Evolutionary conservation across 2,888 invertebrate genomes (phyloP).

Genomic region (Heliconius cydno): DNA sequence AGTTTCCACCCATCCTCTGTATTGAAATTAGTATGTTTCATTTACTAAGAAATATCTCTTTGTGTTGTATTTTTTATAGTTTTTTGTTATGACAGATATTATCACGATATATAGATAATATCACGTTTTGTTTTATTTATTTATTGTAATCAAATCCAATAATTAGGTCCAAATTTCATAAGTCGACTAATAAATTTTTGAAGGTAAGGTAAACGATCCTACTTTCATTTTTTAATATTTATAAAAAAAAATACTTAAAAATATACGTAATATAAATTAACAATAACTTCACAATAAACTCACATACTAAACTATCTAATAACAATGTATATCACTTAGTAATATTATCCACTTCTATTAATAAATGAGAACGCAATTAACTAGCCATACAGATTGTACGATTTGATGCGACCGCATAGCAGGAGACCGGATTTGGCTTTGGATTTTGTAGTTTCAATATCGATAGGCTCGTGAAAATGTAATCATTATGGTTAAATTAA

Average conservation of each 20-base stretch:
- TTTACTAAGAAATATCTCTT: no score
- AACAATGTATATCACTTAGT: slow-evolving; percentile 14
- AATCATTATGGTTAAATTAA: not conserved
- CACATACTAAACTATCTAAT: not conserved
- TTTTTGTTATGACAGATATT: no score
- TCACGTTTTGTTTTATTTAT: no score
- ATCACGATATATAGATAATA: no score
- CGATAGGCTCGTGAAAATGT: slow-evolving; percentile 4
- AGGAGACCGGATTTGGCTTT: slow-evolving; percentile 5
- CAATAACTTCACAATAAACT: not conserved
- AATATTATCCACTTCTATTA: slow-evolving; percentile 59
- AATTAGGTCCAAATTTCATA: no score
- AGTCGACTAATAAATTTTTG: no score
- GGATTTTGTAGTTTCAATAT: not conserved
- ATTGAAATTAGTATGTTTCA: no score
- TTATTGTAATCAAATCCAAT: no score
- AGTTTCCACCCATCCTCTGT: no score
- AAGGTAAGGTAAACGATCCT: no score
- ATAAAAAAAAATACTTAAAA: not conserved
- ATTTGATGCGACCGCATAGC: slow-evolving; percentile 33
- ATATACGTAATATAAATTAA: not conserved
- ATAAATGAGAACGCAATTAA: slow-evolving; percentile 67
- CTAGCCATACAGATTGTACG: slow-evolving; percentile 61
- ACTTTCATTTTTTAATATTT: not conserved
- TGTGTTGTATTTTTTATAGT: no score